Evolutionary conservation across 2,888 invertebrate genomes (phyloP), one percentile per base, ranked within the genome.

Genomic region (Congeria kusceri): DNA sequence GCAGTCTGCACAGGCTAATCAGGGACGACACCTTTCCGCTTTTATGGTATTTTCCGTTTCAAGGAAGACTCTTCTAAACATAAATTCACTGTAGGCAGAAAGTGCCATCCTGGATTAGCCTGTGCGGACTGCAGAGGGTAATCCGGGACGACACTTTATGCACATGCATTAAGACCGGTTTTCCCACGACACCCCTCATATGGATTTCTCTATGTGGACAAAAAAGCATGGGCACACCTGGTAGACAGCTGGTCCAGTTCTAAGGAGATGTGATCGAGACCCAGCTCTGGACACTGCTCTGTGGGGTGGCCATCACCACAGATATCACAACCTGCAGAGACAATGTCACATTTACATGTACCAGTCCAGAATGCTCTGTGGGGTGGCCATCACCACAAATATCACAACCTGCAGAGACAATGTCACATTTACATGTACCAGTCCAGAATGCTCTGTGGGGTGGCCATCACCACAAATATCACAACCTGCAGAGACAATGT

Each of bases 341-440:
- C 15, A 20, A 9, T 15, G 18, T 49, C 3, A 15, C 7, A 15
- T 5, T 49, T 49, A 49, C 5, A 32, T 4, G 32, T 7, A 11
- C 32, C 32, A n/a, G n/a, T n/a, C n/a, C n/a, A n/a, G n/a, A n/a
- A n/a, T 93, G 87, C 62, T 93, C 92, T 27, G 94, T 94, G n/a
- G 88, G 86, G 87, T 95, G 95, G 49, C 92, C 87, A 72, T 93
- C 93, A 3, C 95, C 95, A 91, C 95, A 95, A 59, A 95, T 94
- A 86, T 32, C 11, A 32, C 32, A 32, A 32, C 32, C 32, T 32
- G 11, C 32, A 32, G 39, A 7, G 39, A 39, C 15, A 20, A 9
- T 15, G 18, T 49, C 3, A 15, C 7, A 15, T 5, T 49, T 49
- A 49, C 5, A 32, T 4, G 32, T 7, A 11, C 32, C 32, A n/a